Evolutionary conservation across 1,140 invertebrate species (phyloP), one percentile per base, ranked within the genome.

Genomic region (Drosophila neocordata): DNA sequence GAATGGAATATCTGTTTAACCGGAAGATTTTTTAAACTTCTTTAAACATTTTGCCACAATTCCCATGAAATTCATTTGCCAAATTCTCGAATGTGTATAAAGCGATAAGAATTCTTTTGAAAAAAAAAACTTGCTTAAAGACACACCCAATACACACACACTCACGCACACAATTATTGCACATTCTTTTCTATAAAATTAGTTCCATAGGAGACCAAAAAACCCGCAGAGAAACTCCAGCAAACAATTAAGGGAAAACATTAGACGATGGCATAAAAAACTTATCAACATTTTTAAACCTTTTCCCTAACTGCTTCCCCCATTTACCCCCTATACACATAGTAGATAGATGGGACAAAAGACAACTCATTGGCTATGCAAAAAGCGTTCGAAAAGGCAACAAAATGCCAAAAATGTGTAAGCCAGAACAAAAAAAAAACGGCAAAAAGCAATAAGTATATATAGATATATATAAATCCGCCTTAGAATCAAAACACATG

Each of bases 401-500:
- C 41, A 48, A 48, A 48, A 48, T 11, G 15, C 41, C 41, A 20
- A 48, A 48, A 58, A 52, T 64, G 73, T 56, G 70, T 66, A 73
- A 52, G 55, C 70, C 20, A 13, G 58, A 74, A 34, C 27, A 56
- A 57, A 61, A 60, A 61, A 60, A 38, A 60, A 73, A 8, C 2
- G 4, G 4, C 2, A 65, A 73, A 59, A 60, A 15, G 15, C 35
- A 44, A 53, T n/a, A 20, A 63, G 53, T 18, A 70, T 66, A 75
- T 44, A 48, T 48, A 48, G 20, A 15, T 48, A 58, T 69, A 64
- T 27, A 65, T 80, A 67, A 84, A 65, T 80, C 73, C 69, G 81
- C 63, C 65, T 79, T 68, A 84, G 81, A 84, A 80, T 84, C 69
- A 69, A 48, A 69, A 63, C 68, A 66, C 59, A 79, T 77, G 77